Evolutionary conservation across 2,113 vertebrate species (phyloP), one percentile per base, ranked within the genome.

Genomic region (Alaudala cheleensis): DNA sequence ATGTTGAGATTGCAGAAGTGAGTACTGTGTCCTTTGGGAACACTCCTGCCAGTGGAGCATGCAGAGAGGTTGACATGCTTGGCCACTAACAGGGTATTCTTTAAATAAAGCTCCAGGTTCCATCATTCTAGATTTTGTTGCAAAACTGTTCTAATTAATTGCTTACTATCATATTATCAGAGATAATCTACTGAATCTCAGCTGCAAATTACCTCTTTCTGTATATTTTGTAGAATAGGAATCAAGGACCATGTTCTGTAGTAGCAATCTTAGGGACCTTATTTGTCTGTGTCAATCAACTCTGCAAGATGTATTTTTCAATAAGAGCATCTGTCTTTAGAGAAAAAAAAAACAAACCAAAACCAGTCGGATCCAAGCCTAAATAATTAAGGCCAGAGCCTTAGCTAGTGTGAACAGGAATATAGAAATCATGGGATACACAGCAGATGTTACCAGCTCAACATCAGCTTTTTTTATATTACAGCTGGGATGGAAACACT

Each of bases 331-430:
- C 34, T 74, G 42, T 92, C 90, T 90, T 85, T 53, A 83, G 62
- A 81, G 34, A 3, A 9, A 61, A 65, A 81, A 65, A 53, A 64
- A 73, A 28, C 10, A 20, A 57, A 61, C 19, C 8, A 7, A 91
- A 86, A 25, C 28, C 23, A 47, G 81, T 51, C 82, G 90, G 71
- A 86, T 86, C 67, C n/a, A 92, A 92, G 51, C 76, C 81, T 92
- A 70, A 92, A 83, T 90, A 90, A 93, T 93, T 85, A 82, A 89
- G 88, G 18, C 67, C 67, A 94, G 93, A 93, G 39, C 74, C 60
- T 53, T 78, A 86, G 79, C 74, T 77, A 23, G 67, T 92, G 65
- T 58, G 57, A 92, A 89, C 73, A 93, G 53, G n/a, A 91, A 57
- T 82, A 87, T 6, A 81, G 89, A 94, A 95, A 91, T 91, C 50